phyloP scores from a whole-genome alignment of 2,797 vertebrate genomes.

The Bothrops alternatus region DNA sequence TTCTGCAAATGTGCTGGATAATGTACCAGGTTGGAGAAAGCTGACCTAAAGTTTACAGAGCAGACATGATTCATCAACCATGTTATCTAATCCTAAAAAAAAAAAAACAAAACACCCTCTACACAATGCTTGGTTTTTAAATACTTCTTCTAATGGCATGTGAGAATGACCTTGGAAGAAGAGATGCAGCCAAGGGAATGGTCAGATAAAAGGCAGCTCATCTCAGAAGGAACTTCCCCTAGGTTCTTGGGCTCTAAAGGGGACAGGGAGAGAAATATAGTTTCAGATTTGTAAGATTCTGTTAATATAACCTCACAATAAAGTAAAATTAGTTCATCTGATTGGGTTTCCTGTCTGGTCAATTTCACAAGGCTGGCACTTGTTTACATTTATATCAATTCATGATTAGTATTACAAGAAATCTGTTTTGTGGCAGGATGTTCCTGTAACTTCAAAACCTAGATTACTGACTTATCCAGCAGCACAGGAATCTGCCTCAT shows the following conservation, averaged over 20 bases:
- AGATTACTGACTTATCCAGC: neutral
- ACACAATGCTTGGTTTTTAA: neutral
- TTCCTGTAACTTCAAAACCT: neutral
- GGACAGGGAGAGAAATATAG: neutral
- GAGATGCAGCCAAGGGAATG: neutral
- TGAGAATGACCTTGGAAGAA: neutral
- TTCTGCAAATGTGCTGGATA: neutral
- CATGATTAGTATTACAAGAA: neutral
- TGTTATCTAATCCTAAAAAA: neutral
- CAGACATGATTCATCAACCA: neutral
- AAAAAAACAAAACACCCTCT: neutral
- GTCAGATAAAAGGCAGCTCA: neutral
- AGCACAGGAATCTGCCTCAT: neutral
- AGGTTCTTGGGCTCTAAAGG: neutral
- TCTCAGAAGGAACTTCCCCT: neutral
- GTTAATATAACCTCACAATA: neutral
- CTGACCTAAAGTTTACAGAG: neutral
- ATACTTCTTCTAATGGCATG: neutral
- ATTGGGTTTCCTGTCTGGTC: neutral
- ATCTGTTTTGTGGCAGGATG: neutral
- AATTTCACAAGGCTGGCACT: neutral
- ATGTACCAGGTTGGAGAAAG: neutral
- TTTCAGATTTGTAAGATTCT: neutral
- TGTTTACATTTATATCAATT: neutral
- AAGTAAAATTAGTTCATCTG: neutral